Evolutionary conservation across 2,888 invertebrate species (phyloP).

Genomic region (Drosophila lacicola): DNA sequence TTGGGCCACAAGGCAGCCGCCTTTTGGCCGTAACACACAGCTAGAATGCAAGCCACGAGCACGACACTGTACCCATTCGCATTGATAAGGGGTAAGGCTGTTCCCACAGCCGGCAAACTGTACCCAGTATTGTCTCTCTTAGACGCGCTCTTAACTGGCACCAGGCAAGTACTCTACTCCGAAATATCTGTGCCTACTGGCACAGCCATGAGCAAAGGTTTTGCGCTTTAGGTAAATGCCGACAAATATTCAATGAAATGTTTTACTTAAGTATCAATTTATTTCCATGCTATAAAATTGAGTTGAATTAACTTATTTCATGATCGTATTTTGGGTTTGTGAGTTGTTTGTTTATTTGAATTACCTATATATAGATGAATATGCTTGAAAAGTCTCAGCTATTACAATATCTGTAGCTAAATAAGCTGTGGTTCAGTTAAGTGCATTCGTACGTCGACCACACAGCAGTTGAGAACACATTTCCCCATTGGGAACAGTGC

Average conservation of each 20-base stretch:
- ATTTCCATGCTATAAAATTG: too few relatives aligned
- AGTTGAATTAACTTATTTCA: too few relatives aligned
- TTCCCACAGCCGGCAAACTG: slow-evolving; percentile 8
- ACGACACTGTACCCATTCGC: slow-evolving; percentile 24
- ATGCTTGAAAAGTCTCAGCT: too few relatives aligned
- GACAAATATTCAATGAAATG: not conserved
- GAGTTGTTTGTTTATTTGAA: too few relatives aligned
- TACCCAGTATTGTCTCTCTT: slow-evolving; percentile 58
- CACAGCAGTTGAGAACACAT: not conserved
- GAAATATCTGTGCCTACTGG: not conserved
- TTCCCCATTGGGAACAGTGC: slow-evolving; percentile 3
- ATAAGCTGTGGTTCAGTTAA: not conserved
- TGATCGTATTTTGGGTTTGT: too few relatives aligned
- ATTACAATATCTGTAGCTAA: too few relatives aligned
- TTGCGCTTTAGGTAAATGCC: not conserved
- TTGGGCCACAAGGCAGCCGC: not conserved
- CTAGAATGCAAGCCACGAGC: slow-evolving; percentile 6
- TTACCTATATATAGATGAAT: not conserved
- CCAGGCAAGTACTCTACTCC: slow-evolving; percentile 1
- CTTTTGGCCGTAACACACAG: not conserved
- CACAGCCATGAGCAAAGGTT: not conserved
- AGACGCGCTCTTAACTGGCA: slow-evolving; percentile 37
- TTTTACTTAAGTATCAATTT: not conserved
- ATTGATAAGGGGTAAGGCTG: not conserved
- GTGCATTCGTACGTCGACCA: slow-evolving; percentile 3